Evolutionary conservation across 92 coral and sea anemone species (phyloP), one percentile per base, ranked within the genome.

Genomic region (Palythoa heliodiscus): DNA sequence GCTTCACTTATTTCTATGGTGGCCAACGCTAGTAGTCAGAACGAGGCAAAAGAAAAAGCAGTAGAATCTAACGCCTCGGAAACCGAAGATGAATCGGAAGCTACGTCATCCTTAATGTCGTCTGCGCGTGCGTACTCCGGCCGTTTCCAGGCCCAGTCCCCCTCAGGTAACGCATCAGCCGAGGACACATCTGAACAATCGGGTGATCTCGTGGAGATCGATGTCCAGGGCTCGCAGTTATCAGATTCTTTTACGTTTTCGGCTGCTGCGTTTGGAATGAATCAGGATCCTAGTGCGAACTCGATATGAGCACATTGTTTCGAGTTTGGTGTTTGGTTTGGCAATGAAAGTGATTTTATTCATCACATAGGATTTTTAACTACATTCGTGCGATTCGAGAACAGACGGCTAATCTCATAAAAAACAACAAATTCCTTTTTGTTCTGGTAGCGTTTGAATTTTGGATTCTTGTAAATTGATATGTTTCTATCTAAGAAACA

Each of bases 61-160:
- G 81, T 91, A 86, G 98, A 92, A 57, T 92, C 98, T 14, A 92
- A 92, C 78, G 90, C 80, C 80, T 92, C 98, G 4, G 95, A 92
- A 76, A 89, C 98, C 0, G 98, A 94, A 8, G 98, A 92, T 25
- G 98, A 94, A 11, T 78, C 87, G 20, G 90, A 89, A 20, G 66
- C 78, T 14, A 75, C 92, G n/a, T 94, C 98, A 23, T 89, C 95
- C 22, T 68, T 94, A 75, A 85, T 94, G 92, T 94, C 98, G 50
- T 91, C 95, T 89, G 98, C 98, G 92, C 98, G 98, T 76, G 98
- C 95, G 89, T 94, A 94, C 53, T 94, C 98, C 1, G 93, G 82
- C 14, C 92, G 70, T 78, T 16, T 58, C 73, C 88, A 82, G 22
- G 87, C 91, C 78, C 92, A 92, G 89, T 87, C 95, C 23, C 92